Percentiles rank a stretch among this genome's conserved stretches.
phyloP scores from a whole-genome alignment of 2,797 vertebrate genomes.

The Distichodus sexfasciatus region DNA sequence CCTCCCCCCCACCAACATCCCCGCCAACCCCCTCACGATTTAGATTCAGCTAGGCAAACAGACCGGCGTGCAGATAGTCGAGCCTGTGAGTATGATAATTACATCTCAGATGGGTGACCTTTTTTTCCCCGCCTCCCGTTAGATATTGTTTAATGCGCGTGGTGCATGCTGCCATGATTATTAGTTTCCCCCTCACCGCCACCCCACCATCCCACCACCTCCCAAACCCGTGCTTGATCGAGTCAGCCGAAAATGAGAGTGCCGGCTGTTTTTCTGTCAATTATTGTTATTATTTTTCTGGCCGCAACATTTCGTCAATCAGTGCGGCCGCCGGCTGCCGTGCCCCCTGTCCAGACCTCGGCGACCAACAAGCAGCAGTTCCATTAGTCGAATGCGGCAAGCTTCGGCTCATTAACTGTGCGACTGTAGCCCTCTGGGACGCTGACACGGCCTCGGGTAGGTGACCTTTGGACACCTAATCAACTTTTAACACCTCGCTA shows the following conservation, averaged over 20 bases:
- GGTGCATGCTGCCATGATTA: constrained; percentile 22
- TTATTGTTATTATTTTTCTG: constrained; percentile 27
- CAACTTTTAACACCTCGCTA: constrained; percentile 81
- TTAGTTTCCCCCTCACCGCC: constrained; percentile 5
- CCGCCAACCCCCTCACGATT: constrained; percentile 53
- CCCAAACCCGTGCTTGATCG: constrained; percentile 16
- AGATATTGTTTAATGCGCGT: constrained; percentile 55
- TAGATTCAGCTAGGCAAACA: constrained; percentile 66
- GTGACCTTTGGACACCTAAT: constrained; percentile 82
- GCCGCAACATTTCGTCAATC: constrained; percentile 27
- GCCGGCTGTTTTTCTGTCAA: constrained; percentile 30
- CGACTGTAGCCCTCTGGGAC: constrained; percentile 67
- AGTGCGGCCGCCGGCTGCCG: constrained; percentile 3
- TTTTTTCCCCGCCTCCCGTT: constrained; percentile 53
- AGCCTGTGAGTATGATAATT: constrained; percentile 68
- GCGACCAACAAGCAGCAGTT: constrained; percentile 18
- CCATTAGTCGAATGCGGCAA: constrained; percentile 54
- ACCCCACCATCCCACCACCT: no score
- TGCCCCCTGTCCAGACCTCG: constrained; percentile 25
- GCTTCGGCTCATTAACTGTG: constrained; percentile 58
- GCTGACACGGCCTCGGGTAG: constrained; percentile 70
- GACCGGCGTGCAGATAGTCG: constrained; percentile 61
- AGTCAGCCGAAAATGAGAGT: background rate
- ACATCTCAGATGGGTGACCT: constrained; percentile 59
- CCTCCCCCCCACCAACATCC: no score